phyloP scores from a whole-genome alignment of 2,113 vertebrate genomes.

The Raja brachyura region DNA sequence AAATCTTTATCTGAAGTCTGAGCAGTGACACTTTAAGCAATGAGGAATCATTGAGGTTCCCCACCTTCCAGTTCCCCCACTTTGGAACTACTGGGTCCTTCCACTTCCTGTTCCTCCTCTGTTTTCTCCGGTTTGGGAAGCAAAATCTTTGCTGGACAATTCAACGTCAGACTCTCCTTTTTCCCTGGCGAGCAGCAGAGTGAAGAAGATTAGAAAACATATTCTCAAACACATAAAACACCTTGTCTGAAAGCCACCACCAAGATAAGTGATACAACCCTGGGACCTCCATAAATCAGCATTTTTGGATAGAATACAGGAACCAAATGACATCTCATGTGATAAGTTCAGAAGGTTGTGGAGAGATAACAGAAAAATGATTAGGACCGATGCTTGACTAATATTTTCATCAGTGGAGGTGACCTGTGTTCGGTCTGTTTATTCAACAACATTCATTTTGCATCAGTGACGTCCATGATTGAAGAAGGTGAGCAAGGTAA shows the following conservation, averaged over 20 bases:
- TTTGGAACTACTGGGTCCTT: background rate
- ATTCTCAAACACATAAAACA: background rate
- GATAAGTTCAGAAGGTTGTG: background rate
- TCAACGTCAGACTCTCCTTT: conserved; percentile 44
- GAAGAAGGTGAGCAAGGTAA: background rate
- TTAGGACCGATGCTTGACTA: background rate
- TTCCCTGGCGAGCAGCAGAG: conserved; percentile 47
- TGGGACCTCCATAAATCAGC: background rate
- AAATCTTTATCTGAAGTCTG: background rate
- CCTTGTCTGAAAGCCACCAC: background rate
- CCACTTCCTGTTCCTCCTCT: conserved; percentile 21
- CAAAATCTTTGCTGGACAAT: conserved; percentile 46
- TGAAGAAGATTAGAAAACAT: background rate
- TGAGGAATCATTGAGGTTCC: background rate
- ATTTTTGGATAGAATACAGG: background rate
- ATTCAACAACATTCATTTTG: no score
- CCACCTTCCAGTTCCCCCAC: conserved; percentile 31
- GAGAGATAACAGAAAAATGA: background rate
- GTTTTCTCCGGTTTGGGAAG: conserved; percentile 43
- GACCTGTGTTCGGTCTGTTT: background rate
- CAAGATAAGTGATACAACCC: background rate
- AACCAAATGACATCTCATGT: no score
- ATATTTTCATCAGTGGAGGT: background rate
- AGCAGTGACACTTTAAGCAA: no score
- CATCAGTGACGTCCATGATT: no score